Percentiles rank a stretch among this genome's conserved stretches.
Conservation (phyloP, 2,797 vertebrate species). For the Pangasius krempfi region DNA sequence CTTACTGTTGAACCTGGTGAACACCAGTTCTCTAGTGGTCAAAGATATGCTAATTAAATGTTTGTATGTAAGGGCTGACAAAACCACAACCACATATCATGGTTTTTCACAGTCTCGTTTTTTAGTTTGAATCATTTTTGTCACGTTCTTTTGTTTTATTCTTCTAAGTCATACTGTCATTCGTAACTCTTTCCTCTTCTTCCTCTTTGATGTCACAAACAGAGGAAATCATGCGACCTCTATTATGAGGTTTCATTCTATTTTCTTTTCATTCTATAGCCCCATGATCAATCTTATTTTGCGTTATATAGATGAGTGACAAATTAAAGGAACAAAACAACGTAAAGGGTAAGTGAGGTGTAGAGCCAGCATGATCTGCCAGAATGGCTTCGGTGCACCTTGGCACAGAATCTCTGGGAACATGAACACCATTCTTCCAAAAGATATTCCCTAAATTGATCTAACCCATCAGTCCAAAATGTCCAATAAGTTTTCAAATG, state of each 20-base stretch:
- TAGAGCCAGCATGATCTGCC: neutral
- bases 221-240: neutral
- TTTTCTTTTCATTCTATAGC: neutral
- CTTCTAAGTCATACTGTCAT: neutral
- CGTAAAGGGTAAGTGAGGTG: neutral
- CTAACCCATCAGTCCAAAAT: neutral
- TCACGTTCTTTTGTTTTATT: neutral
- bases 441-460: neutral
- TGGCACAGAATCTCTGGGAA: no score
- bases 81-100: neutral
- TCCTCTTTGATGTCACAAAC: neutral
- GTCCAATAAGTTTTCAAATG: neutral
- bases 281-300: neutral
- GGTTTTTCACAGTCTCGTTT: neutral
- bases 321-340: neutral
- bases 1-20: neutral
- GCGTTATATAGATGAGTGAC: neutral
- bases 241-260: neutral
- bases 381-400: neutral
- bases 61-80: neutral
- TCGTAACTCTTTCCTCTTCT: neutral
- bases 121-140: neutral
- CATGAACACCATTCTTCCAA: neutral
- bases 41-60: neutral
- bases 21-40: neutral